A percentile compares a stretch with the other conserved stretches of the same genome.
Evolutionary conservation across 2,888 invertebrate genomes (phyloP).

Genomic region (Diogma glabrata): DNA sequence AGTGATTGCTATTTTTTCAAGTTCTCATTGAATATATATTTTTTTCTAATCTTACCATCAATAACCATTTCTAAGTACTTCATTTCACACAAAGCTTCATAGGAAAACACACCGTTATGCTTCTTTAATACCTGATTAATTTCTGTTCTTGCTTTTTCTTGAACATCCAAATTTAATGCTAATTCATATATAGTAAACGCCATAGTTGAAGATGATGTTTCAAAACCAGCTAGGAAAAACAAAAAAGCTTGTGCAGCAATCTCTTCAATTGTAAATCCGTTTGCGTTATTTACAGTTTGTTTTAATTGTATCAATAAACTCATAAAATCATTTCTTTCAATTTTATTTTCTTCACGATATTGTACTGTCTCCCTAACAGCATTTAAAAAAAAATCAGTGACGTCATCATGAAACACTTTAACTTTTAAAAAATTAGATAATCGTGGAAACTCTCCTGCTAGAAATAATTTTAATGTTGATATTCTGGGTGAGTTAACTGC

Average conservation of each 20-base stretch:
- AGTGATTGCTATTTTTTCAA: too few species aligned
- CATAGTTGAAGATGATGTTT: slow-evolving; percentile 37
- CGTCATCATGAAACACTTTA: slow-evolving; percentile 22
- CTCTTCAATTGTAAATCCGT: slow-evolving; percentile 8
- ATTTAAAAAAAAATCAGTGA: slow-evolving; percentile 28
- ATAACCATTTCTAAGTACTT: slow-evolving; percentile 34
- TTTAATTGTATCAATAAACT: slow-evolving; percentile 42
- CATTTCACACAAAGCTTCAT: slow-evolving; percentile 34
- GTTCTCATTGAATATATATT: too few species aligned
- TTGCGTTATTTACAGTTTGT: slow-evolving; percentile 27
- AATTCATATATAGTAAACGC: slow-evolving; percentile 32
- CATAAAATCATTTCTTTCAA: slow-evolving; percentile 39
- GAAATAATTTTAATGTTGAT: slow-evolving; percentile 14
- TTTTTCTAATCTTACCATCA: slow-evolving; percentile 33
- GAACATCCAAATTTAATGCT: slow-evolving; percentile 33
- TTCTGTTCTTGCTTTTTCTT: slow-evolving; percentile 28
- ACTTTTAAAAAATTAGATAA: slow-evolving; percentile 24
- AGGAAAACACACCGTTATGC: slow-evolving; percentile 30
- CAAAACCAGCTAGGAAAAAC: slow-evolving; percentile 38
- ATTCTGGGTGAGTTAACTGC: slow-evolving; percentile 20
- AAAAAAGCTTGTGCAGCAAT: slow-evolving; percentile 37
- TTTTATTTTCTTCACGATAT: slow-evolving; percentile 28
- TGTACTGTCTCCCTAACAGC: slow-evolving; percentile 33
- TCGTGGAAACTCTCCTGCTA: slow-evolving; percentile 22
- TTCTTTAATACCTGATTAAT: slow-evolving; percentile 28